A percentile compares a stretch with the other conserved stretches of the same genome.
These are phyloP conservation scores for Eurypyga helias DNA, from an alignment of 2,113 vertebrate species.

Conservation along the genomic window DNA sequence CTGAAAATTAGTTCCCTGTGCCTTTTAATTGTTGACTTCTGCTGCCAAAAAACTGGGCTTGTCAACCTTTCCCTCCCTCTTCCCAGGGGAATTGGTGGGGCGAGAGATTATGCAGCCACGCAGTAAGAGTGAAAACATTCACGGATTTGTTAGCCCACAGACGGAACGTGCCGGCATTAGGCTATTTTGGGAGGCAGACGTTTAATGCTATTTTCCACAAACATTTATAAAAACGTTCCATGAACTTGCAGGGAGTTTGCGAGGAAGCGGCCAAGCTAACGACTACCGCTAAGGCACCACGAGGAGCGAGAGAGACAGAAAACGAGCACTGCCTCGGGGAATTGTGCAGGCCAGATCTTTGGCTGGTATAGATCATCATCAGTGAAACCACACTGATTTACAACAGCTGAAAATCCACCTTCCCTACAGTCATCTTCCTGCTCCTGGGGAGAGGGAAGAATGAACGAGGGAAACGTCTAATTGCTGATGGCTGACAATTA, in stretches of 20 bases:
- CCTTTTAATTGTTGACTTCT: background rate
- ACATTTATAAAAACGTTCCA: background rate
- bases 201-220: background rate
- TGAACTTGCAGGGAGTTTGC: background rate
- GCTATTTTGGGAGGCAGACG: background rate
- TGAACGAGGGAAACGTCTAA: background rate
- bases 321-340: background rate
- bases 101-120: background rate
- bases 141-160: constrained; percentile 32
- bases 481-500: constrained; percentile 63
- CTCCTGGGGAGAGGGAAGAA: background rate
- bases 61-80: constrained; percentile 8
- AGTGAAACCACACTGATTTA: background rate
- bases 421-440: background rate
- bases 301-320: background rate
- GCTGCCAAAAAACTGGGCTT: constrained; percentile 17
- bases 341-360: background rate
- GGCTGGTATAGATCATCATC: background rate
- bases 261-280: background rate
- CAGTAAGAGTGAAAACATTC: background rate
- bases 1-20: background rate
- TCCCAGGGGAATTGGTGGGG: background rate
- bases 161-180: background rate
- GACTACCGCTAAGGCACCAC: background rate
- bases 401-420: background rate